These are phyloP conservation scores for Fregetta grallaria DNA, from an alignment of 2,113 vertebrate species.

Conservation along the genomic window DNA sequence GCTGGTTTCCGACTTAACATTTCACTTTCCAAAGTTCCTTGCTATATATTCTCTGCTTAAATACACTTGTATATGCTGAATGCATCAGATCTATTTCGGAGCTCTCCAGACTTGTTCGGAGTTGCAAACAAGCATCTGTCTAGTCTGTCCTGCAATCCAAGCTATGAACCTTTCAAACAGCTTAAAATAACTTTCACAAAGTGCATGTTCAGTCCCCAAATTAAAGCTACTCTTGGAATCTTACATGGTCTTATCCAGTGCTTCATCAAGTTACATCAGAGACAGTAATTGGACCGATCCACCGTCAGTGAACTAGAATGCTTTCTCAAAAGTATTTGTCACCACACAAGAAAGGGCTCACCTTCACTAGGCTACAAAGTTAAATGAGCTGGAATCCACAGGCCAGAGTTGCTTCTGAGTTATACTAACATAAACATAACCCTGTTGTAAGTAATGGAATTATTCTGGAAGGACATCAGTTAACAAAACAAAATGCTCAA, in stretches of 20 bases:
- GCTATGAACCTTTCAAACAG: background rate
- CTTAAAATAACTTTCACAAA: background rate
- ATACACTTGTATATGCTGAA: background rate
- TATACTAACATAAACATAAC: background rate
- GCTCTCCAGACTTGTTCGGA: background rate
- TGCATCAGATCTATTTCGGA: background rate
- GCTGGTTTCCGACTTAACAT: constrained; percentile 61
- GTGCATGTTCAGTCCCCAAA: background rate
- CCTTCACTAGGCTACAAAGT: background rate
- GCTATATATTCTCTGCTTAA: background rate
- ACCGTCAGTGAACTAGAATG: background rate
- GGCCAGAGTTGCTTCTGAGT: background rate
- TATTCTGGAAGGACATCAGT: background rate
- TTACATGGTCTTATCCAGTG: background rate
- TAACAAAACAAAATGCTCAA: background rate
- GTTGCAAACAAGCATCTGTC: background rate
- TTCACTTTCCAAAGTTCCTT: background rate
- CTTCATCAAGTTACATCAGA: background rate
- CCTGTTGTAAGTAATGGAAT: background rate
- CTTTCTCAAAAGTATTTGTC: background rate
- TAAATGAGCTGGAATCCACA: background rate
- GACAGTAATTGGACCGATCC: background rate
- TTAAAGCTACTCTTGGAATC: background rate
- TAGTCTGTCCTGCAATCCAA: background rate
- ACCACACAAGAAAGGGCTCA: background rate